phyloP scores from a whole-genome alignment of 2,888 invertebrate species.

The Drosophila pegasa region DNA sequence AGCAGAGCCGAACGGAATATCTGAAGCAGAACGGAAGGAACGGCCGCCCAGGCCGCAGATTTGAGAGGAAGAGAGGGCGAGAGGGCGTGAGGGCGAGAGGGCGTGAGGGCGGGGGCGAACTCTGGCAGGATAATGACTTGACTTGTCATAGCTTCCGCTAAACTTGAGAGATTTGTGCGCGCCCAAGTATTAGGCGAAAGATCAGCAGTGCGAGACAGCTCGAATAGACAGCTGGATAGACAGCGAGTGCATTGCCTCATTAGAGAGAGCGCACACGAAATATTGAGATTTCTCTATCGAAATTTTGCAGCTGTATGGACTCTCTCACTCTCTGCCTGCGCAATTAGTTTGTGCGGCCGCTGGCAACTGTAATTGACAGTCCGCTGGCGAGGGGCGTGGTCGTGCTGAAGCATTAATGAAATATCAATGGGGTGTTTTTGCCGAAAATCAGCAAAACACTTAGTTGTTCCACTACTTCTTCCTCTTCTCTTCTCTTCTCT shows the following conservation, averaged over 20 bases:
- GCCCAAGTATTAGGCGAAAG: slow-evolving; percentile 29
- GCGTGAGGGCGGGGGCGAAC: slow-evolving; percentile 1
- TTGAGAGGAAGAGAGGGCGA: slow-evolving; percentile 7
- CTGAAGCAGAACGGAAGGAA: slow-evolving; percentile 17
- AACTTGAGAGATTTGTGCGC: slow-evolving; percentile 69
- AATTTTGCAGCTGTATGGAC: slow-evolving; percentile 53
- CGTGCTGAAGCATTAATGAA: slow-evolving; percentile 71
- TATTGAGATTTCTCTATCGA: slow-evolving; percentile 15
- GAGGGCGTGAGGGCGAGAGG: no score
- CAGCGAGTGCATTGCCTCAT: slow-evolving; percentile 48
- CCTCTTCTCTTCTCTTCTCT: not conserved
- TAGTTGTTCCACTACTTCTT: slow-evolving; percentile 37
- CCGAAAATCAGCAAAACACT: slow-evolving; percentile 63
- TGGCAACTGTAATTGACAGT: slow-evolving; percentile 73
- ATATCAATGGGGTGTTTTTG: slow-evolving; percentile 69
- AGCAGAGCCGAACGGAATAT: slow-evolving; percentile 15
- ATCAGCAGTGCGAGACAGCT: slow-evolving; percentile 21
- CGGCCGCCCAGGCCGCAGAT: slow-evolving; percentile 48
- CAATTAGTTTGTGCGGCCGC: slow-evolving; percentile 57
- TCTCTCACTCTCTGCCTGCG: slow-evolving; percentile 8
- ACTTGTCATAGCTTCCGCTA: slow-evolving; percentile 76
- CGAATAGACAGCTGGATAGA: slow-evolving; percentile 46
- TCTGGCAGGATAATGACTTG: slow-evolving; percentile 71
- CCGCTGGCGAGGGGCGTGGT: slow-evolving; percentile 43
- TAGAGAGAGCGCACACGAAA: slow-evolving; percentile 23